These are phyloP conservation scores for Clivina fossor DNA, from an alignment of 2,888 invertebrate species.

Conservation along the genomic window DNA sequence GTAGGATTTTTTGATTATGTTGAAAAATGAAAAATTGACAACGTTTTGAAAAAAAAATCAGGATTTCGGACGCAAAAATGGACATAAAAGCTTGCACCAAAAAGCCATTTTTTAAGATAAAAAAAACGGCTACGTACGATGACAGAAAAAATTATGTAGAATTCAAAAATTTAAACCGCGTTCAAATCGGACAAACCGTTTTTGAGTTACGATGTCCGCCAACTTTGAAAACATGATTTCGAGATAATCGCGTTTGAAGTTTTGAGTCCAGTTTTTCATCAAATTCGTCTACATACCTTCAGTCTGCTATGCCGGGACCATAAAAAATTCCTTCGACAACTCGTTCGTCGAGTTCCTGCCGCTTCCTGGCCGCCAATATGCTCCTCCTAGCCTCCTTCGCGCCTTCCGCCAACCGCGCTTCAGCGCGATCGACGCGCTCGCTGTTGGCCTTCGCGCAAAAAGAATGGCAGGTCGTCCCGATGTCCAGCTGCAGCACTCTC, in stretches of 20 bases:
- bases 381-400: slow-evolving; percentile 11
- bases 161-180: too few species aligned
- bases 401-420: slow-evolving; percentile 1
- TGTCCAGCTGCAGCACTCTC: too few species aligned
- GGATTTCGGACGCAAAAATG: too few species aligned
- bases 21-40: too few species aligned
- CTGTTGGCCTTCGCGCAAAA: not conserved
- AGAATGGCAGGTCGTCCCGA: not conserved
- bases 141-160: too few species aligned
- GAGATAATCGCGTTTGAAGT: slow-evolving; percentile 33
- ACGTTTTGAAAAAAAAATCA: too few species aligned
- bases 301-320: slow-evolving; percentile 19
- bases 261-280: slow-evolving; percentile 5
- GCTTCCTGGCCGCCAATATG: not conserved
- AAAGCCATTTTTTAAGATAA: too few species aligned
- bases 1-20: too few species aligned
- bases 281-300: slow-evolving; percentile 7
- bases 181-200: too few species aligned
- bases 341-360: not conserved
- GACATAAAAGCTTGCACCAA: too few species aligned
- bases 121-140: too few species aligned
- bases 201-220: slow-evolving; percentile 12
- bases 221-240: slow-evolving; percentile 23
- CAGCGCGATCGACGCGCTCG: not conserved
- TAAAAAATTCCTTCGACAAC: slow-evolving; percentile 20